Base-by-base conservation (phyloP, 1,140 invertebrate species). In the Orius insidiosus region DNA sequence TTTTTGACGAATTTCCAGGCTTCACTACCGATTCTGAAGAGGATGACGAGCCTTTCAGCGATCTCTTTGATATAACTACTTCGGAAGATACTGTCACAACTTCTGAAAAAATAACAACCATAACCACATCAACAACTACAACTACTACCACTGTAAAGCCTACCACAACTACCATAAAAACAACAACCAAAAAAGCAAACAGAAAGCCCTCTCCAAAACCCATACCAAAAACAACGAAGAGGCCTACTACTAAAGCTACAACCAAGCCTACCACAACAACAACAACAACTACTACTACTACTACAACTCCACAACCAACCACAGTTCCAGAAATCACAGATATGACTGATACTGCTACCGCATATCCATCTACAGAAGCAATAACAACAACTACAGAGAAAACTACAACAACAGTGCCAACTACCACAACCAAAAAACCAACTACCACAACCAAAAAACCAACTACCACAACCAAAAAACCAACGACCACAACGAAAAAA, bases 381-480 rank as follows among this genome's bases (percentile, higher is more conserved):
- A 9, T 16, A 0, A 46, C 46, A 1, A 45, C 47, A 16, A 47
- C 47, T 46, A 47, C 48, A 8, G 30, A 38, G 3, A 44, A 36
- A 10, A 47, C 44, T 9, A 38, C 19, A 9, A 49, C 15, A 13
- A 46, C 33, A 24, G 43, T 5, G 7, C 34, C 41, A 10, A 47
- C 49, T 2, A 46, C 30, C 13, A 46, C 14, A 11, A 46, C 30
- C 13, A 46, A 9, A 10, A 41, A 36, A 43, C 14, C 43, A 36
- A 42, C 47, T 3, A 43, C 46, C 30, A 48, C 42, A 14, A 45
- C 33, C 39, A 30, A 15, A 42, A 44, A 18, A 10, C 19, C 48
- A 1, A 48, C 48, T 13, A 52, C 46, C 33, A 53, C 48, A 18
- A 45, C 43, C 18, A 50, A 46, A 35, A 34, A 18, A 36, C 11